These are phyloP conservation scores for Coecobrya sp. DNA, from an alignment of 2,888 invertebrate species.

Conservation along the genomic window DNA sequence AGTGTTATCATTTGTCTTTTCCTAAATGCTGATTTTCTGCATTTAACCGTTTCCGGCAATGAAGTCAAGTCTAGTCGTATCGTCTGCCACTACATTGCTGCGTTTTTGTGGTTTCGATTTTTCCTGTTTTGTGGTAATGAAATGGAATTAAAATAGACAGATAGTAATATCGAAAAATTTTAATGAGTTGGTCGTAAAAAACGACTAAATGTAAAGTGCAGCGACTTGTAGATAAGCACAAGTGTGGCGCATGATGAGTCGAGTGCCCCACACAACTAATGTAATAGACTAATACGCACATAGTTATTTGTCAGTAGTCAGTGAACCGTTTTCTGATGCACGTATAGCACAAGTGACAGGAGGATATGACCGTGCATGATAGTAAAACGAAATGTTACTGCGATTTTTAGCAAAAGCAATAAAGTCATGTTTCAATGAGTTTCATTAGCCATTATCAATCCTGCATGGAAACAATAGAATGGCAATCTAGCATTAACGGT, in stretches of 20 bases:
- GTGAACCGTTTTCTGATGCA: background rate
- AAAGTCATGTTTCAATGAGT: slow-evolving; percentile 37
- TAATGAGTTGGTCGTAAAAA: slow-evolving; percentile 52
- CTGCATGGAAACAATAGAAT: background rate
- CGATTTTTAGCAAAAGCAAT: slow-evolving; percentile 32
- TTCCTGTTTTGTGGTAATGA: slow-evolving; percentile 55
- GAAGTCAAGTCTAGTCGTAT: background rate
- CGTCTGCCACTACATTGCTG: background rate
- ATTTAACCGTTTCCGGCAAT: slow-evolving; percentile 36
- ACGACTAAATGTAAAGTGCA: slow-evolving; percentile 35
- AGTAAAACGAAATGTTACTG: slow-evolving; percentile 14
- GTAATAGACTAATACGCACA: background rate
- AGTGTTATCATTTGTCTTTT: background rate
- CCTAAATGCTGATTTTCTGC: background rate
- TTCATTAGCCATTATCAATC: slow-evolving; percentile 34
- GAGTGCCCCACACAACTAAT: background rate
- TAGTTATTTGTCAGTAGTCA: background rate
- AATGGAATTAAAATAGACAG: slow-evolving; percentile 43
- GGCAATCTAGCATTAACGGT: background rate
- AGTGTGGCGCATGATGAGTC: background rate
- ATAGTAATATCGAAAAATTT: slow-evolving; percentile 35
- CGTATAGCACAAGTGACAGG: background rate
- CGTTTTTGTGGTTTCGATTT: slow-evolving; percentile 59
- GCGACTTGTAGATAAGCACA: slow-evolving; percentile 20
- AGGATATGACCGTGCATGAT: background rate